phyloP scores from a whole-genome alignment of 2,888 invertebrate species.

The Hydropsyche betteni region DNA sequence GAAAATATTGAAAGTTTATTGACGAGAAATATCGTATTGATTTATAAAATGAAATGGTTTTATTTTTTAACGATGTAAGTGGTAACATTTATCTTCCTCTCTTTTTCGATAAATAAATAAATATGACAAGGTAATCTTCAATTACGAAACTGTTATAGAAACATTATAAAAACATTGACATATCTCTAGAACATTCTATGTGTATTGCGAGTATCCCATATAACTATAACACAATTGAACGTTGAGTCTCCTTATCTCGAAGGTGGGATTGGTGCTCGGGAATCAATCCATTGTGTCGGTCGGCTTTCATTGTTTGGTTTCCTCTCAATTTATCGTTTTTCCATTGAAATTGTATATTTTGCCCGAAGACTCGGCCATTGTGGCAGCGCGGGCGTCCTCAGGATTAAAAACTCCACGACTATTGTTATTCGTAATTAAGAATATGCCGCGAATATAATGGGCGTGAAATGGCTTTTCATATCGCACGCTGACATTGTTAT shows the following conservation, averaged over 20 bases:
- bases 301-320: slow-evolving; percentile 14
- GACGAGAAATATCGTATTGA: too few relatives aligned
- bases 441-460: slow-evolving; percentile 8
- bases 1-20: too few relatives aligned
- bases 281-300: slow-evolving; percentile 30
- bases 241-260: slow-evolving; percentile 12
- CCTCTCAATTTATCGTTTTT: slow-evolving; percentile 25
- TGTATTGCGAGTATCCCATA: not conserved
- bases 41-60: too few relatives aligned
- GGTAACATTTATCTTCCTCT: too few relatives aligned
- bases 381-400: not conserved
- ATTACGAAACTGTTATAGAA: not conserved
- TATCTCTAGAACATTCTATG: not conserved
- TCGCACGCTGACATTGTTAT: slow-evolving; percentile 3
- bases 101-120: too few relatives aligned
- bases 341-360: slow-evolving; percentile 34
- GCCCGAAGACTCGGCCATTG: not conserved
- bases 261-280: not conserved
- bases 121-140: too few relatives aligned
- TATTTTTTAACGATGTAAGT: too few relatives aligned
- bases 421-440: slow-evolving; percentile 16
- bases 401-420: not conserved
- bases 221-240: too few relatives aligned
- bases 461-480: not conserved
- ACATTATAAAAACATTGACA: not conserved